Percentiles rank a stretch among this genome's conserved stretches.
Conservation (phyloP, 2,113 vertebrate species). For the Paramormyrops kingsleyae region DNA sequence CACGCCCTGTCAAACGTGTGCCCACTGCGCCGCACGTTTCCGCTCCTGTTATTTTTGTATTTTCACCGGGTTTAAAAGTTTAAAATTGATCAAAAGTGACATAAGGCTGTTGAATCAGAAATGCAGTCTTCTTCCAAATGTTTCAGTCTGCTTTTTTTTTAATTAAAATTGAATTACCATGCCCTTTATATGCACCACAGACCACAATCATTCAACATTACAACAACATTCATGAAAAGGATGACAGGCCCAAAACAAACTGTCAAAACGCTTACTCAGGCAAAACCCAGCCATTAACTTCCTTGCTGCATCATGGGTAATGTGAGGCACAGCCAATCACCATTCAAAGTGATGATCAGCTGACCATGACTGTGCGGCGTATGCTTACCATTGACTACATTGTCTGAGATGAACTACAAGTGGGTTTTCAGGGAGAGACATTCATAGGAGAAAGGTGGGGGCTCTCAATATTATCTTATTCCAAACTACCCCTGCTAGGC, state of each 20-base stretch:
- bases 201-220: not conserved
- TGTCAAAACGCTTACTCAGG: not conserved
- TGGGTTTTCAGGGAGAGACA: conserved; percentile 43
- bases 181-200: not conserved
- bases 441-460: not conserved
- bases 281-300: not conserved
- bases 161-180: not conserved
- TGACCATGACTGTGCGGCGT: not conserved
- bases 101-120: conserved; percentile 22
- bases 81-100: conserved; percentile 24
- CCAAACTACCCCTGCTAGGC: conserved; percentile 61
- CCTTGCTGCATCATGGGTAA: not conserved
- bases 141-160: not conserved
- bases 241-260: not conserved
- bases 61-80: conserved; percentile 11
- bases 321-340: not conserved
- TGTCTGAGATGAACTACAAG: conserved; percentile 63
- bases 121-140: conserved; percentile 15
- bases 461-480: conserved; percentile 63
- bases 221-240: not conserved
- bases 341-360: not conserved
- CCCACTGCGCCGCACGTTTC: conserved; percentile 36
- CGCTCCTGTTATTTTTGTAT: conserved; percentile 30
- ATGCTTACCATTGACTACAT: conserved; percentile 40
- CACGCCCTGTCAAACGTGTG: conserved; percentile 37